Evolutionary conservation across 2,888 invertebrate species (phyloP), one percentile per base, ranked within the genome.

Genomic region (Chrysotoxum bicinctum): DNA sequence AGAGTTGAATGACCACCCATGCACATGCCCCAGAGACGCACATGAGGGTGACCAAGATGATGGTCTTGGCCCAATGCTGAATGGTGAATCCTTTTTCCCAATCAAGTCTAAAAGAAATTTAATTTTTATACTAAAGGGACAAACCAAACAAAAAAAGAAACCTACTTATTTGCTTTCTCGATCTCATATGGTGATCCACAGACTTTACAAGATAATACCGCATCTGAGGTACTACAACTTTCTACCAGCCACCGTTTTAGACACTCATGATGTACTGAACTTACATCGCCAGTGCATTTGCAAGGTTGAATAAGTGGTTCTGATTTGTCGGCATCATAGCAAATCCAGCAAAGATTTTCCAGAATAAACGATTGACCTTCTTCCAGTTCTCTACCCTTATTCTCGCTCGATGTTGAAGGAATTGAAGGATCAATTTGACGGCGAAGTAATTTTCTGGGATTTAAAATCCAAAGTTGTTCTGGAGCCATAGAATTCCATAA

Each of bases 401-500:
- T 91, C 40, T 92, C 92, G 5, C 90, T 89, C 87, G 91, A 90
- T 37, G 91, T 89, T 6, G 90, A 90, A 12, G 93, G 92, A 69
- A 94, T 93, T 23, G 92, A 90, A 9, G 93, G 92, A 88, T 94
- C 94, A 90, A 94, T 93, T 92, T 94, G 94, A 87, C 94, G 92
- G 77, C 96, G 95, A 62, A 98, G 93, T 89, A 98, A 93, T 90
- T 96, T 96, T 88, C 97, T 95, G 45, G 98, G 98, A 93, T 98
- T 98, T 88, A 98, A 93, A 88, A 98, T 96, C 98, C 98, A 98
- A 87, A 98, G 93, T 91, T 97, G 95, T 91, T 97, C 97, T 62
- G 98, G 98, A 91, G 96, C 96, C 95, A 97, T 97, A 88, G 97
- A 98, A 93, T 98, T 98, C 98, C 98, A 98, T 88, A 98, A 93